phyloP scores from a whole-genome alignment of 2,113 vertebrate species.

The Actenoides lindsayi region DNA sequence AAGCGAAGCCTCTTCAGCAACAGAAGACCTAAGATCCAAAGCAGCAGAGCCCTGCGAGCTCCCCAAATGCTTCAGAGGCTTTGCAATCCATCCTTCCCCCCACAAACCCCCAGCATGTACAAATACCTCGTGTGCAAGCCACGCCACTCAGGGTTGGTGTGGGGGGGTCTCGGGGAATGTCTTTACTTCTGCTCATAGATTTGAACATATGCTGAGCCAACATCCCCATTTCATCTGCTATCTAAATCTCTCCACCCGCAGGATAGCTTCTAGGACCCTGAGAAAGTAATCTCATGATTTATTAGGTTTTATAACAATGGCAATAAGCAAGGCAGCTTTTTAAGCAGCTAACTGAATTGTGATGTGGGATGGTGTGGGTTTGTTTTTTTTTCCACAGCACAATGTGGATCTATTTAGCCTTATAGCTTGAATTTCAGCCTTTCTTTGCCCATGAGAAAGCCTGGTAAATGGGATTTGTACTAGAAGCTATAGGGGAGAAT shows the following conservation, averaged over 20 bases:
- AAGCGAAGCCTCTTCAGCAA: background rate
- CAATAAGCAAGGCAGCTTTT: slow-evolving; percentile 58
- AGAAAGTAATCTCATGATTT: slow-evolving; percentile 59
- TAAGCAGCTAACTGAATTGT: slow-evolving; percentile 57
- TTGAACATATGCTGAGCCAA: background rate
- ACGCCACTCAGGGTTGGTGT: rapidly evolving
- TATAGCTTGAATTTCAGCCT: slow-evolving; percentile 56
- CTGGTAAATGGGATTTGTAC: slow-evolving; percentile 56
- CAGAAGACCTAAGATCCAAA: background rate
- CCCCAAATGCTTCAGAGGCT: background rate
- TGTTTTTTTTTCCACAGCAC: background rate
- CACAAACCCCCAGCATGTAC: background rate
- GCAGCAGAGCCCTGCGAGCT: background rate
- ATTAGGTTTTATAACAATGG: slow-evolving; percentile 60
- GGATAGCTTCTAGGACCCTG: slow-evolving; percentile 25
- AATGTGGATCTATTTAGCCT: slow-evolving; percentile 65
- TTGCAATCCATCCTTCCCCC: background rate
- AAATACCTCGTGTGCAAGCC: background rate
- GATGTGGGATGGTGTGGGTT: background rate
- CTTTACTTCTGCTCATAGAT: background rate
- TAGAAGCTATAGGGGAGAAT: slow-evolving; percentile 35
- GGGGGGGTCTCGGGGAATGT: background rate
- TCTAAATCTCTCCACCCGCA: background rate
- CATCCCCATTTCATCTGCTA: background rate
- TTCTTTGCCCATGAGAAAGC: slow-evolving; percentile 57